Base-by-base conservation (phyloP, 1,140 invertebrate species). In the Reticulitermes speratus region DNA sequence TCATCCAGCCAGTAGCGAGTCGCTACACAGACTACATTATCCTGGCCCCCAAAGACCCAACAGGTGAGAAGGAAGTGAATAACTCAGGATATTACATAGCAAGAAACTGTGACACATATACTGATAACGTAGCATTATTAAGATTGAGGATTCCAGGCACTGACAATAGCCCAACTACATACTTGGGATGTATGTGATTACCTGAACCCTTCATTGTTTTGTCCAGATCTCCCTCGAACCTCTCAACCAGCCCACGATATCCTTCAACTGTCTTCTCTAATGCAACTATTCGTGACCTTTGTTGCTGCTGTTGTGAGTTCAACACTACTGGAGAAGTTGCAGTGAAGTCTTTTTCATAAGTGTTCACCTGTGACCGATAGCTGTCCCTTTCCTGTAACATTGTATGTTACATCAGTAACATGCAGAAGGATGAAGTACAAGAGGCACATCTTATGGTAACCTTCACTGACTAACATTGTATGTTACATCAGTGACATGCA, bases 301-400 rank as follows among this genome's bases (percentile, higher is more conserved):
- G 84, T 16, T 84, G 30, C 16, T 38, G 30, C 30, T 52, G 48
- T 45, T 84, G 84, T 8, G 65, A 75, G n/a, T 25, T 75, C 65
- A 75, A 11, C 25, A 75, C 1, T 75, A 0, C 65, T 75, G 65
- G 9, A 32, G 84, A 65, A 16, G 84, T 32, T 11, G 55, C 38
- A 3, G 84, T 84, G 1, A 84, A 9, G n/a, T 84, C 84, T 32
- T 65, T 52, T 23, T 84, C 84, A 12, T 55, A 84, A 5, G 55
- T 0, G 48, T 84, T 45, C 84, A 84, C 3, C 30, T 84, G 84
- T 65, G 48, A 65, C 48, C 84, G 84, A 59, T 84, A 84, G 16
- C 84, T 84, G 84, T 84, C 84, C 5, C 84, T 38, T 38, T 84
- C 84, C 84, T 84, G 44, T 1, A 52, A 84, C 30, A 84, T 19